Evolutionary conservation across 2,113 vertebrate genomes (phyloP).

Genomic region (Ochotona curzoniae): DNA sequence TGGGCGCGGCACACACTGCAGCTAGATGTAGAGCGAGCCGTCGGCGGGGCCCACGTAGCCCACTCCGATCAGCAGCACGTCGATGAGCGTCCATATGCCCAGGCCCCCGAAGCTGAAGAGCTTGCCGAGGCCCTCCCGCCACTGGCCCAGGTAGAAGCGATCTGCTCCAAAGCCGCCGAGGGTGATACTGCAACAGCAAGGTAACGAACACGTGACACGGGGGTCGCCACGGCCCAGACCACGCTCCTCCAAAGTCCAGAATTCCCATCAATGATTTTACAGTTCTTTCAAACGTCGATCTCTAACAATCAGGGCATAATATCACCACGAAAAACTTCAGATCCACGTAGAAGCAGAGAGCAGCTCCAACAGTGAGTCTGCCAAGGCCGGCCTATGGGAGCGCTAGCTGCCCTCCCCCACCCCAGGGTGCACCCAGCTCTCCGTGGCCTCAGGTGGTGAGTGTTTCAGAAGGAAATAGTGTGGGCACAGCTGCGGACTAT

Average conservation of each 20-base stretch:
- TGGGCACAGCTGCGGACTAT: not conserved
- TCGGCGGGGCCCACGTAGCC: constrained; percentile 98
- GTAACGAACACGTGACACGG: accelerated
- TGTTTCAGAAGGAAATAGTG: not conserved
- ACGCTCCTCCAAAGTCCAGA: not conserved
- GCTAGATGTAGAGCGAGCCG: constrained; percentile 97
- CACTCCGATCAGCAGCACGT: constrained; percentile 95
- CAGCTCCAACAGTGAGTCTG: not conserved
- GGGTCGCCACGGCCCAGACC: too few species aligned
- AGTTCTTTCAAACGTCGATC: not conserved
- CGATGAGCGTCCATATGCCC: constrained; percentile 98
- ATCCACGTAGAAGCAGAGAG: not conserved
- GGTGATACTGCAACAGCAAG: constrained; percentile 90
- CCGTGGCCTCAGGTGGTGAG: too few species aligned
- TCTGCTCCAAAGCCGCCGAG: constrained; percentile 98
- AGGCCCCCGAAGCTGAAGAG: constrained; percentile 99
- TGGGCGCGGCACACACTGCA: accelerated
- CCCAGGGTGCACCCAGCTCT: not conserved
- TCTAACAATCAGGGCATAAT: not conserved
- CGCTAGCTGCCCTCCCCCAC: accelerated
- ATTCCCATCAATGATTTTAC: not conserved
- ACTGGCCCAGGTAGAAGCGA: constrained; percentile 98
- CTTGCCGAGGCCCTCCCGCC: constrained; percentile 98
- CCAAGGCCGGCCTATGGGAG: accelerated
- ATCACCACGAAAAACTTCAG: not conserved